A percentile compares a stretch with the other conserved stretches of the same genome.
phyloP scores from a whole-genome alignment of 2,797 vertebrate genomes.

The Macropodus opercularis region DNA sequence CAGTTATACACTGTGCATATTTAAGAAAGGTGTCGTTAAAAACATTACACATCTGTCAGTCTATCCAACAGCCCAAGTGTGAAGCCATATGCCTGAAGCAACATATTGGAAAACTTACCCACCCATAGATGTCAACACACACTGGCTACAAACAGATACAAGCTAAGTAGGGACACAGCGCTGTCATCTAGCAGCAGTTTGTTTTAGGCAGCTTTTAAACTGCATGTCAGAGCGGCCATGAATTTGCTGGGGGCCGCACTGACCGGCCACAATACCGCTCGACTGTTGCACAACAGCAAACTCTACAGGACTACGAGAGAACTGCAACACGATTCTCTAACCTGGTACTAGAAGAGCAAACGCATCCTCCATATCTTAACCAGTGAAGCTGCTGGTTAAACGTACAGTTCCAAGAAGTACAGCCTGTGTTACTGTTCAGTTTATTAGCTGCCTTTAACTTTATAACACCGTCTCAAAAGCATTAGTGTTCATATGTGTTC shows the following conservation, averaged over 20 bases:
- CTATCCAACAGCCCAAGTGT: slow-evolving; percentile 10
- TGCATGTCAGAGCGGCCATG: slow-evolving; percentile 74
- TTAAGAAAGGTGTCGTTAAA: slow-evolving; percentile 34
- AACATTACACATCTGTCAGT: neutral
- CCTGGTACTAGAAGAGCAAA: neutral
- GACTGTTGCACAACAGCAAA: slow-evolving; percentile 65
- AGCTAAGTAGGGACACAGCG: slow-evolving; percentile 59
- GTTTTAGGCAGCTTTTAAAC: slow-evolving; percentile 78
- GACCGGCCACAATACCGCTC: neutral
- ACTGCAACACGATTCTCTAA: slow-evolving; percentile 26
- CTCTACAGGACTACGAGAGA: slow-evolving; percentile 56
- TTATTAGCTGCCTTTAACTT: neutral
- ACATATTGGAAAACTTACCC: slow-evolving; percentile 11
- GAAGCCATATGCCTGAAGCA: slow-evolving; percentile 12
- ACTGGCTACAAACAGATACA: too few relatives aligned
- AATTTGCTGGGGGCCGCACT: slow-evolving; percentile 50
- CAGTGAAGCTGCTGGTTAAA: neutral
- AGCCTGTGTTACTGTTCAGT: fast-evolving
- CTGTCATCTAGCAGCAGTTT: slow-evolving; percentile 68
- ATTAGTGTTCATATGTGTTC: slow-evolving; percentile 3
- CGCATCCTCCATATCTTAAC: neutral
- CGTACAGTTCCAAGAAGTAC: neutral
- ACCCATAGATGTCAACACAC: slow-evolving; percentile 36
- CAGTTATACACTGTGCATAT: slow-evolving; percentile 17
- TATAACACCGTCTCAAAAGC: neutral